Percentiles rank a stretch among this genome's conserved stretches.
phyloP scores from a whole-genome alignment of 2,113 vertebrate species.

The Planiliza haematocheilus region DNA sequence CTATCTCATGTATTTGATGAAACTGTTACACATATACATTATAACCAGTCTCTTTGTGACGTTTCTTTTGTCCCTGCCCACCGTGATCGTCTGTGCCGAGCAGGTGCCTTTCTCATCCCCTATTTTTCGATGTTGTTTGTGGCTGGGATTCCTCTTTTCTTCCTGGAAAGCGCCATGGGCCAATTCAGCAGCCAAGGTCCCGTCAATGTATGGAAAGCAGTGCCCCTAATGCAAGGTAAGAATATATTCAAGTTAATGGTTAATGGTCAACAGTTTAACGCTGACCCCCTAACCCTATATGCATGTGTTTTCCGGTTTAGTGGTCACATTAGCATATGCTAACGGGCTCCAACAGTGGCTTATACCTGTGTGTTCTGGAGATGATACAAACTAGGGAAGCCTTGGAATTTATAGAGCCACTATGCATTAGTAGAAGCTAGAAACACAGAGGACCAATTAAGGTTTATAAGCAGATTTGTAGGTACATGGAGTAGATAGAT shows the following conservation, averaged over 20 bases:
- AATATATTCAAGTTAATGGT: not conserved
- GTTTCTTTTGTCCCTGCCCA: not conserved
- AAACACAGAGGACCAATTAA: too few species aligned
- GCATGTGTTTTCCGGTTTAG: too few species aligned
- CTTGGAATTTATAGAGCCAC: too few species aligned
- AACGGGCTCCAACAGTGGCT: not conserved
- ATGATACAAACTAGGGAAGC: too few species aligned
- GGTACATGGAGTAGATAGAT: too few species aligned
- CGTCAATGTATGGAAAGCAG: slow-evolving; percentile 89
- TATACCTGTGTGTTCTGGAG: too few species aligned
- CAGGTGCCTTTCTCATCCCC: slow-evolving; percentile 96
- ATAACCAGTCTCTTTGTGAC: not conserved
- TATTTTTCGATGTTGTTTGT: slow-evolving; percentile 92
- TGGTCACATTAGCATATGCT: too few species aligned
- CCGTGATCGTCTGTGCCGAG: not conserved
- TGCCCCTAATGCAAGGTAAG: slow-evolving; percentile 93
- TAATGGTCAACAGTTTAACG: slow-evolving; percentile 21
- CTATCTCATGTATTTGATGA: not conserved
- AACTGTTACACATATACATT: too few species aligned
- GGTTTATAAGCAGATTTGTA: too few species aligned
- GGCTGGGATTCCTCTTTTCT: slow-evolving; percentile 92
- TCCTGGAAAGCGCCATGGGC: slow-evolving; percentile 93
- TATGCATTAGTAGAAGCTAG: too few species aligned
- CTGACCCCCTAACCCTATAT: not conserved
- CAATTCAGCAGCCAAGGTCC: slow-evolving; percentile 96